These are phyloP conservation scores for Dysmachus trigonus DNA, from an alignment of 2,888 invertebrate genomes.

Conservation along the genomic window DNA sequence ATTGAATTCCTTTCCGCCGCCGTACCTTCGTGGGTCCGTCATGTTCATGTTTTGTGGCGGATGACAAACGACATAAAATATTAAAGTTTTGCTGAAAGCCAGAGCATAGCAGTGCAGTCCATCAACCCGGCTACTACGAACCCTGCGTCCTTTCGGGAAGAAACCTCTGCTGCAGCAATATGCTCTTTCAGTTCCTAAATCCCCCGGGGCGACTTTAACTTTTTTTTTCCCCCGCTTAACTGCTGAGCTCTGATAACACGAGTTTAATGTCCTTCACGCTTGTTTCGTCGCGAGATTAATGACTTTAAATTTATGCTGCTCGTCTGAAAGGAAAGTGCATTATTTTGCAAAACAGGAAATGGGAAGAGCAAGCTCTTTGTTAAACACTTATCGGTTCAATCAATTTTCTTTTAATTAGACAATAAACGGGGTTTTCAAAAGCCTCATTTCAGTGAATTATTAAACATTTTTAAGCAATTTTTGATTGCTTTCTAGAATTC, in stretches of 20 bases:
- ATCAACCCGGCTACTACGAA: not conserved
- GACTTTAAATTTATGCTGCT: not conserved
- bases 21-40: not conserved
- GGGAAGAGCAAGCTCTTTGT: not conserved
- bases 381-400: not conserved
- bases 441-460: not conserved
- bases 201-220: not conserved
- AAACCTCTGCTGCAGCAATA: not conserved
- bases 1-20: conserved; percentile 12
- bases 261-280: not conserved
- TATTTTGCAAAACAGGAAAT: not conserved
- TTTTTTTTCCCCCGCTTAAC: not conserved
- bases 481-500: not conserved
- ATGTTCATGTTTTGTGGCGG: conserved; percentile 5
- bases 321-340: not conserved
- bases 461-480: not conserved
- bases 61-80: conserved; percentile 18
- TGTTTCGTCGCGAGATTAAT: not conserved
- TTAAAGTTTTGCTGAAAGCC: conserved; percentile 27
- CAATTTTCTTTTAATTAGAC: not conserved
- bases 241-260: not conserved
- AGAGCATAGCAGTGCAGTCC: not conserved
- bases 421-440: not conserved
- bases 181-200: not conserved
- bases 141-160: not conserved